Evolutionary conservation across 2,113 vertebrate species (phyloP).

Genomic region (Clinocottus analis): DNA sequence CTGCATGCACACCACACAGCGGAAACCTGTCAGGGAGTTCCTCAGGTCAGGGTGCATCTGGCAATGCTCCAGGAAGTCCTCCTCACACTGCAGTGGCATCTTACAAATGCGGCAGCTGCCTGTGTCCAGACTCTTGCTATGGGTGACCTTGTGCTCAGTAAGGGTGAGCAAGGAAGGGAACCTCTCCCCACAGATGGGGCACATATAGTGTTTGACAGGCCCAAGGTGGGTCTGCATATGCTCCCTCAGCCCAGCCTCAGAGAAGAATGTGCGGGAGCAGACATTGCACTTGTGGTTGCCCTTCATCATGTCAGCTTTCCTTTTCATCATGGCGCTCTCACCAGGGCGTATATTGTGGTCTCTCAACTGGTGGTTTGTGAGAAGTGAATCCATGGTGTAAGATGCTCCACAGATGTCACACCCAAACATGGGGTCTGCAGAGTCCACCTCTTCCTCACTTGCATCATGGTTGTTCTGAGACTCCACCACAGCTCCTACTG

Average conservation of each 20-base stretch:
- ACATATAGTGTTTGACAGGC: slow-evolving; percentile 99
- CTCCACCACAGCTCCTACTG: slow-evolving; percentile 76
- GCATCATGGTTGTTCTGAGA: slow-evolving; percentile 94
- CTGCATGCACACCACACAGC: slow-evolving; percentile 99
- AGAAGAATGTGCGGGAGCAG: slow-evolving; percentile 98
- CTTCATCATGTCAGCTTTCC: slow-evolving; percentile 98
- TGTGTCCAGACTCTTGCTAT: slow-evolving; percentile 98
- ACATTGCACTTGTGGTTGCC: slow-evolving; percentile 99
- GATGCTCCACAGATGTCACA: slow-evolving; percentile 98
- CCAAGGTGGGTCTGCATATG: slow-evolving; percentile 99
- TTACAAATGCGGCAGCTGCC: slow-evolving; percentile 99
- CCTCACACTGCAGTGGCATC: slow-evolving; percentile 97
- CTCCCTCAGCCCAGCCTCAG: slow-evolving; percentile 95
- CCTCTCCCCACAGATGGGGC: slow-evolving; percentile 97
- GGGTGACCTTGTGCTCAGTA: slow-evolving; percentile 99
- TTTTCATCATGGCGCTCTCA: slow-evolving; percentile 94
- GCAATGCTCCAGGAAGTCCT: slow-evolving; percentile 99
- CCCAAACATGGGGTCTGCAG: slow-evolving; percentile 95
- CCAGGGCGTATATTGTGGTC: slow-evolving; percentile 98
- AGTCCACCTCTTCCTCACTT: slow-evolving; percentile 94
- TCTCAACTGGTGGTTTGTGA: slow-evolving; percentile 96
- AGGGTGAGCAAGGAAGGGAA: slow-evolving; percentile 98
- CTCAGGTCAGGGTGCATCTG: slow-evolving; percentile 99
- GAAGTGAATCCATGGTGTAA: slow-evolving; percentile 98
- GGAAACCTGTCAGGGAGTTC: slow-evolving; percentile 98